Conservation (phyloP, 2,113 vertebrate genomes). For the Bucco capensis region DNA sequence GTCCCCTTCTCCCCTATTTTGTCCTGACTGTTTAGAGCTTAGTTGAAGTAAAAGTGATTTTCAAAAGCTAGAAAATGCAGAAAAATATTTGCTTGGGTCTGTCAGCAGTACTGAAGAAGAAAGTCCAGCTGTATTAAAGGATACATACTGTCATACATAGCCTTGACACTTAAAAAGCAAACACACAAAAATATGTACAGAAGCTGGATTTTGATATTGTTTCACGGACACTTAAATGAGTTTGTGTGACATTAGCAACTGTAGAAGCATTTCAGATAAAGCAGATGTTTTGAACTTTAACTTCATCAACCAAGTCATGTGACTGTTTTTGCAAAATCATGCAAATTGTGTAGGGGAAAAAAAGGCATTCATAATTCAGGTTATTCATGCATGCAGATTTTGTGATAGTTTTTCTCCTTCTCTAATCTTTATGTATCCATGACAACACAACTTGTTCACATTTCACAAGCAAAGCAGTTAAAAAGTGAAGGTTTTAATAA, state of each 20-base stretch:
- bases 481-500: neutral
- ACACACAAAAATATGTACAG: neutral
- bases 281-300: neutral
- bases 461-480: neutral
- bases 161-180: neutral
- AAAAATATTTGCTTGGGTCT: neutral
- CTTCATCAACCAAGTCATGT: neutral
- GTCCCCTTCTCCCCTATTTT: neutral
- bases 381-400: neutral
- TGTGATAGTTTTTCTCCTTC: neutral
- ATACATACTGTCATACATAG: neutral
- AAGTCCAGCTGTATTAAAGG: neutral
- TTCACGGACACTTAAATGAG: neutral
- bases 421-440: conserved; percentile 9
- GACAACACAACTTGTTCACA: neutral
- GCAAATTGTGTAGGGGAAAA: neutral
- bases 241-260: neutral
- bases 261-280: neutral
- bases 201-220: neutral
- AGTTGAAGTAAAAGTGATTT: neutral
- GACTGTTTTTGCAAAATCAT: neutral
- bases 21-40: neutral
- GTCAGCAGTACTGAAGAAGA: neutral
- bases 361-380: neutral
- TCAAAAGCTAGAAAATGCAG: neutral